Evolutionary conservation across 2,797 vertebrate genomes (phyloP).

Genomic region (Neosilurus mollespiculum): DNA sequence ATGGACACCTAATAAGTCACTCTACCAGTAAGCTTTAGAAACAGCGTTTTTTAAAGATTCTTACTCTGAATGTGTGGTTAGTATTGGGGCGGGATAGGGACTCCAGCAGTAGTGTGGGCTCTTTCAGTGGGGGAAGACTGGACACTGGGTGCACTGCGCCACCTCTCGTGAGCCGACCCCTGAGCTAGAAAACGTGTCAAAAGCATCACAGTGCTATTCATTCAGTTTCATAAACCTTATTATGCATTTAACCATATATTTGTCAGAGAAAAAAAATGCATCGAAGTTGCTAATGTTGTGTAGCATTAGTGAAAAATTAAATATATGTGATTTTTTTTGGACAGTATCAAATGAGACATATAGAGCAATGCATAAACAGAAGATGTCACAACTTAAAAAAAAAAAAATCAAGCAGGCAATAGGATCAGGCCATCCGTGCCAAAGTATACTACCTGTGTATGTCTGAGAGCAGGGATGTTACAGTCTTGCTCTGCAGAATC

Average conservation of each 20-base stretch:
- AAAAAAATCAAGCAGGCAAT: neutral
- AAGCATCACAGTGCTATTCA: neutral
- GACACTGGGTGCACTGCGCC: slow-evolving; percentile 66
- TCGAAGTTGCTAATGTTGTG: neutral
- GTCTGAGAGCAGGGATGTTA: slow-evolving; percentile 56
- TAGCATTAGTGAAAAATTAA: neutral
- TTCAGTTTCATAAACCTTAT: neutral
- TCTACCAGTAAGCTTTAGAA: neutral
- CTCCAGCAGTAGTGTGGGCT: slow-evolving; percentile 63
- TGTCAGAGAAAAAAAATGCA: neutral
- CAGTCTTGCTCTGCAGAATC: slow-evolving; percentile 63
- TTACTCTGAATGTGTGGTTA: slow-evolving; percentile 74
- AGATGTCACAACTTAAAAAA: neutral
- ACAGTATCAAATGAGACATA: neutral
- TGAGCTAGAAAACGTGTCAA: slow-evolving; percentile 59
- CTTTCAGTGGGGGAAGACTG: slow-evolving; percentile 67
- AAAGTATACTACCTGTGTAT: slow-evolving; percentile 66
- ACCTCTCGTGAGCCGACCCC: slow-evolving; percentile 57
- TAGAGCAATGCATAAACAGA: neutral
- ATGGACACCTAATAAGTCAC: neutral
- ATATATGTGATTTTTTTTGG: neutral
- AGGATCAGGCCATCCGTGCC: neutral
- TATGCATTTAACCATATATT: neutral
- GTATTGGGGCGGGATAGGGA: slow-evolving; percentile 77
- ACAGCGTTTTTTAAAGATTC: neutral